Base-by-base conservation (phyloP, 1,140 invertebrate genomes). In the Hormaphis cornu region DNA sequence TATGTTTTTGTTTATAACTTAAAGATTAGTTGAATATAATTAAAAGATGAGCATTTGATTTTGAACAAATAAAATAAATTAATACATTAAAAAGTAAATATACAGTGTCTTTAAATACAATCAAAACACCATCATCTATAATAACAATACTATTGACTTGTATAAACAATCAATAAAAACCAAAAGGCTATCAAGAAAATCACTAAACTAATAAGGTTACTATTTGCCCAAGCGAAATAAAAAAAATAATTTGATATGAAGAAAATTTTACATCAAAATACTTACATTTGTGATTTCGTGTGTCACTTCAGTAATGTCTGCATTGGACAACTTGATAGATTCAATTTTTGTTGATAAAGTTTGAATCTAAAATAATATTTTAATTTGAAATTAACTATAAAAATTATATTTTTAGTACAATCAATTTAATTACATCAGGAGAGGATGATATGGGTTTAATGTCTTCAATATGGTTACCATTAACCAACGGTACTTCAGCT, bases 401-500 rank as follows among this genome's bases (percentile, higher is more conserved):
- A 18, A 42, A 59, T 44, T n/a, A 44, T 5, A 42, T 22, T 10
- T n/a, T n/a, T n/a, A n/a, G n/a, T n/a, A n/a, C n/a, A 30, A 12
- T 1, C 22, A 33, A 35, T 48, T 16, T 8, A 66, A 66, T 66
- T 66, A 66, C 61, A 24, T 66, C 44, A 33, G 44, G 44, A 24
- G 61, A 48, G 6, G 61, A 50, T 9, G 61, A 20, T 8, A 30
- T n/a, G 5, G 44, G 35, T 35, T 66, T 14, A 22, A 50, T 28
- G 14, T 16, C 6, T 48, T 66, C 44, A 20, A 48, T 20, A 10
- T 66, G 61, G 7, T 66, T 66, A n/a, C 61, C 61, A 48, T 66
- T 66, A 33, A 66, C 61, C 3, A 66, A 66, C 22, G 61, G 61
- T 48, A 66, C 61, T 14, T 66, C 61, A 50, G 61, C 28, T 20